A percentile compares a stretch with the other conserved stretches of the same genome.
phyloP scores from a whole-genome alignment of 2,888 invertebrate species.

The Ochropacha duplaris region DNA sequence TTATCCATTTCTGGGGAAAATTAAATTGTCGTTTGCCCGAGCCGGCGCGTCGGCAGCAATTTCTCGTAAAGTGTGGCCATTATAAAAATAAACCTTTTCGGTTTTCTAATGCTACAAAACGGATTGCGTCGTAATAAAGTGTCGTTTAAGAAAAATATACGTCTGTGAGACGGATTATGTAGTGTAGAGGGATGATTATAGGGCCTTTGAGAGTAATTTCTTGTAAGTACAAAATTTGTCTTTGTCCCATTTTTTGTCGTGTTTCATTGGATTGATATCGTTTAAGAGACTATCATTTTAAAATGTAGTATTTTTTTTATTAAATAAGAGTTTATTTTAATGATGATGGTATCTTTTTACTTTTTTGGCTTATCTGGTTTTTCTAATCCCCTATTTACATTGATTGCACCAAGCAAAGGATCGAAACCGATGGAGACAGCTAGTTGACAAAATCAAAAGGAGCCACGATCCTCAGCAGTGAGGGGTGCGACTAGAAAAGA shows the following conservation, averaged over 20 bases:
- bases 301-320: neutral
- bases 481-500: too few relatives aligned
- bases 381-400: too few relatives aligned
- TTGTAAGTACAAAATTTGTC: slow-evolving; percentile 35
- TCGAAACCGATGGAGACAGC: too few relatives aligned
- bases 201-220: slow-evolving; percentile 50
- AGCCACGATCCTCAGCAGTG: too few relatives aligned
- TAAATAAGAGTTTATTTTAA: slow-evolving; percentile 1
- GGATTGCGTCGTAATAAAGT: slow-evolving; percentile 79
- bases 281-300: slow-evolving; percentile 32
- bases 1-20: slow-evolving; percentile 68
- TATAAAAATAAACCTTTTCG: slow-evolving; percentile 53
- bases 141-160: slow-evolving; percentile 80
- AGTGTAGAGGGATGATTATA: slow-evolving; percentile 53
- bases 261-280: slow-evolving; percentile 24
- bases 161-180: slow-evolving; percentile 45
- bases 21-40: slow-evolving; percentile 72
- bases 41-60: slow-evolving; percentile 62
- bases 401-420: too few relatives aligned
- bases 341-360: neutral
- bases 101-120: slow-evolving; percentile 74
- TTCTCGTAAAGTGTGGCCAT: slow-evolving; percentile 60
- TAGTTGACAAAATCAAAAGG: too few relatives aligned
- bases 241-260: slow-evolving; percentile 35
- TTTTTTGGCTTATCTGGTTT: too few relatives aligned